A percentile compares a stretch with the other conserved stretches of the same genome.
Evolutionary conservation across 2,113 vertebrate species (phyloP).

Genomic region (Nansenia antarctica): DNA sequence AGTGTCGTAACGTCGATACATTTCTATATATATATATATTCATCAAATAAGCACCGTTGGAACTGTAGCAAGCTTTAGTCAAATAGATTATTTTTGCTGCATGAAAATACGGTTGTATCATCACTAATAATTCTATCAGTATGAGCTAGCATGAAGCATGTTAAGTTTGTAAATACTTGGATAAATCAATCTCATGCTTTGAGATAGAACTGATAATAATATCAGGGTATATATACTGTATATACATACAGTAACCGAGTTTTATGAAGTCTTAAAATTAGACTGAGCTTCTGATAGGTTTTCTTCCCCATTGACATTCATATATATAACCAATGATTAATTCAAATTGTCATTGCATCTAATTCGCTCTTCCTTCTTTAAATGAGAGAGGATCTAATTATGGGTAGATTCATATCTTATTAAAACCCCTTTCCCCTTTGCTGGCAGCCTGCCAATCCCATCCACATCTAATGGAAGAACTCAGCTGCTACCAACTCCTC

Average conservation of each 20-base stretch:
- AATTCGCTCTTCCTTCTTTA: conserved; percentile 71
- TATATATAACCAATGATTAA: conserved; percentile 62
- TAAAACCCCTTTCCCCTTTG: conserved; percentile 60
- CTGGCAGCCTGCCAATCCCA: conserved; percentile 70
- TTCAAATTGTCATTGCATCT: conserved; percentile 72
- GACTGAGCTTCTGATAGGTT: conserved; percentile 42
- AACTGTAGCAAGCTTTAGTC: conserved; percentile 40
- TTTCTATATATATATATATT: conserved; percentile 68
- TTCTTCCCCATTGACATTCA: conserved; percentile 53
- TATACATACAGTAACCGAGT: neutral
- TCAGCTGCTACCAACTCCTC: conserved; percentile 33
- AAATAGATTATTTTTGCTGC: conserved; percentile 20
- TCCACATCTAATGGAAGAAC: conserved; percentile 43
- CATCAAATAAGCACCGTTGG: conserved; percentile 48
- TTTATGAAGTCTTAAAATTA: conserved; percentile 53
- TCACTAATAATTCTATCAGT: conserved; percentile 46
- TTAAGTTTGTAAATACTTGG: conserved; percentile 59
- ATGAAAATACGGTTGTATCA: conserved; percentile 47
- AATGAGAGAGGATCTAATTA: conserved; percentile 75
- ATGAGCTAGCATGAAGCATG: conserved; percentile 19
- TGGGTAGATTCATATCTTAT: conserved; percentile 73
- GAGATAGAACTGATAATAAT: no score
- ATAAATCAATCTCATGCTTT: no score
- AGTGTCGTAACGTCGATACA: conserved; percentile 55
- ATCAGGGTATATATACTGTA: neutral